Percentiles rank a stretch among this genome's conserved stretches.
Evolutionary conservation across 2,797 vertebrate genomes (phyloP).

Genomic region (Leontocebus nigricollis): DNA sequence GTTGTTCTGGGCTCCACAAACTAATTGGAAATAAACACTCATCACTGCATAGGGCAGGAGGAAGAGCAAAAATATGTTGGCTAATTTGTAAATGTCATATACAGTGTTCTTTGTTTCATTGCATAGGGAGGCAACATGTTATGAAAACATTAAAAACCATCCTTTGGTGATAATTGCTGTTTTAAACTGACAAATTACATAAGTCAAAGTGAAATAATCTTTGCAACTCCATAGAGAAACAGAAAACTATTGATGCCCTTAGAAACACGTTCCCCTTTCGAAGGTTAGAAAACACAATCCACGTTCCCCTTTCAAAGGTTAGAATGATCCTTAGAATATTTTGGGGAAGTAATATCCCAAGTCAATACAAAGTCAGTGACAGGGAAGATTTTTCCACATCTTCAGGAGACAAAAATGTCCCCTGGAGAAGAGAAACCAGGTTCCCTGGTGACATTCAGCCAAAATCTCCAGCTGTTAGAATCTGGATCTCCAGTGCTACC

Average conservation of each 20-base stretch:
- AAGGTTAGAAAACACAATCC: conserved; percentile 48
- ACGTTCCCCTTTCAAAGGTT: conserved; percentile 46
- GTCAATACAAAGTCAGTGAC: conserved; percentile 37
- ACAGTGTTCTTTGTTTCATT: not conserved
- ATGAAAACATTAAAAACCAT: not conserved
- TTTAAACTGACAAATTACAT: conserved; percentile 59
- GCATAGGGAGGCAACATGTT: not conserved
- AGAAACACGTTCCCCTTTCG: conserved; percentile 59
- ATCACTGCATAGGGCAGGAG: not conserved
- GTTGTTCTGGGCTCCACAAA: not conserved
- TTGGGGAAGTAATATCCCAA: conserved; percentile 28
- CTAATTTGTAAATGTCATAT: not conserved
- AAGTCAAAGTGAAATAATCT: conserved; percentile 66
- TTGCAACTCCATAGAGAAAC: conserved; percentile 13
- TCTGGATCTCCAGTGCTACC: not conserved
- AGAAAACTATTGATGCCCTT: conserved; percentile 67
- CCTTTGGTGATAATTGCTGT: not conserved
- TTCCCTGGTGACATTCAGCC: not conserved
- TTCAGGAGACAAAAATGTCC: not conserved
- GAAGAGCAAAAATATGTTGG: not conserved
- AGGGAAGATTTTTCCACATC: not conserved
- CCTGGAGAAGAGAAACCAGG: not conserved
- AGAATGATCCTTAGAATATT: not conserved
- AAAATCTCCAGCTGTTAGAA: not conserved
- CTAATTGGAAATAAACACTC: not conserved